Percentiles rank a stretch among this genome's conserved stretches.
phyloP scores from a whole-genome alignment of 35 echinoderm and acorn worm species.

The Patiria miniata region DNA sequence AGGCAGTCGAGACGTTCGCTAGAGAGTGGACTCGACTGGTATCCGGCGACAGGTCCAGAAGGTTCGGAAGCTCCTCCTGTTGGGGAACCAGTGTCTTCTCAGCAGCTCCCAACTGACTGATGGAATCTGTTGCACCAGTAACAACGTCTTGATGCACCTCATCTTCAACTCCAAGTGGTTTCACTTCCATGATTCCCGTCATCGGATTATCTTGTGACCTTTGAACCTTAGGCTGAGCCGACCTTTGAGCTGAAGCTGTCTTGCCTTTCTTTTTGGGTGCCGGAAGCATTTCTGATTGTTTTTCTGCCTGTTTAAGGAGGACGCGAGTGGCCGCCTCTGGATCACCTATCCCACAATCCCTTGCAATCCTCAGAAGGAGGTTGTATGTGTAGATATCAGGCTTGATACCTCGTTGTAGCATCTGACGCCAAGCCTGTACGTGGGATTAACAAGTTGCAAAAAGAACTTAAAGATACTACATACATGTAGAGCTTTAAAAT shows the following conservation, averaged over 20 bases:
- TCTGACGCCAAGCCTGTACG: conserved; percentile 85
- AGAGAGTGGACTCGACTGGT: conserved; percentile 65
- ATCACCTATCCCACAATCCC: conserved; percentile 95
- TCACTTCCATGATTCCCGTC: background rate
- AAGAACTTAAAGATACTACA: background rate
- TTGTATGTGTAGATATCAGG: conserved; percentile 81
- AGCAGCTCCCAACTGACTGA: background rate
- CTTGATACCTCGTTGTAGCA: conserved; percentile 66
- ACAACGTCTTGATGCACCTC: background rate
- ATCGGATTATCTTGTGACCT: background rate
- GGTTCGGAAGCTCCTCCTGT: conserved; percentile 49
- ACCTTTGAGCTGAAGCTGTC: conserved; percentile 25
- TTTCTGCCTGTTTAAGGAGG: conserved; percentile 43
- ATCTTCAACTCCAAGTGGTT: background rate
- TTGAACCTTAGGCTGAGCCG: background rate
- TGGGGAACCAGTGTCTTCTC: background rate
- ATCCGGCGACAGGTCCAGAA: conserved; percentile 60
- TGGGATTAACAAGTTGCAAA: background rate
- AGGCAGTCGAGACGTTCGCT: conserved; percentile 32
- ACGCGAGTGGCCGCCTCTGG: conserved; percentile 70
- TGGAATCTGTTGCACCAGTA: background rate
- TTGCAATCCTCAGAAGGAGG: conserved; percentile 74
- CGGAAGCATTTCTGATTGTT: background rate
- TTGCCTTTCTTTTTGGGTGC: conserved; percentile 26
- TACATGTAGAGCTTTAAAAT: background rate